These are phyloP conservation scores for Drosophila tsacasi DNA, from an alignment of 1,140 invertebrate genomes.

Conservation along the genomic window DNA sequence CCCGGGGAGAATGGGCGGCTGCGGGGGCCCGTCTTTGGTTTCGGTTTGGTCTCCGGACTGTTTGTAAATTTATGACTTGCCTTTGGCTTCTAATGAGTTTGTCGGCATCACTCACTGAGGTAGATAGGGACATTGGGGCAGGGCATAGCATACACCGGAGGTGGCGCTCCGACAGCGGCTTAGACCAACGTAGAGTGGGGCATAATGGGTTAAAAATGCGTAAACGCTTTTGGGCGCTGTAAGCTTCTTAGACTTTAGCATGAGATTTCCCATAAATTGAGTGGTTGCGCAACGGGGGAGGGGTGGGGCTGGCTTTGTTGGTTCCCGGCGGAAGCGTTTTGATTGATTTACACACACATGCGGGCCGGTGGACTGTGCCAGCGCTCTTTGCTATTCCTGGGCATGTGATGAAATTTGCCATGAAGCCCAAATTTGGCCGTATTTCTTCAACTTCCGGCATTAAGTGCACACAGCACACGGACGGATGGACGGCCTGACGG, in stretches of 20 bases:
- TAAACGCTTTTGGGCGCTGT: constrained; percentile 76
- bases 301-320: constrained; percentile 11
- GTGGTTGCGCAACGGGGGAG: constrained; percentile 4
- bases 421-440: constrained; percentile 74
- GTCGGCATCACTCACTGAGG: constrained; percentile 74
- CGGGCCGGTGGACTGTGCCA: constrained; percentile 15
- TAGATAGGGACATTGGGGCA: constrained; percentile 18
- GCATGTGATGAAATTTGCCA: constrained; percentile 70
- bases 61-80: constrained; percentile 79
- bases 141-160: not conserved
- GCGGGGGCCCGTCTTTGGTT: constrained; percentile 33
- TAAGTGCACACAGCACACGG: constrained; percentile 66
- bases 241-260: constrained; percentile 80
- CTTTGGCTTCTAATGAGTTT: constrained; percentile 80
- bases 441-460: constrained; percentile 83
- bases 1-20: not conserved
- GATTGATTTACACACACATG: constrained; percentile 73
- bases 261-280: constrained; percentile 78
- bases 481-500: constrained; percentile 1
- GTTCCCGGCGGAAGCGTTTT: constrained; percentile 71
- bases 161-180: constrained; percentile 50
- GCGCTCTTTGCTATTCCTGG: constrained; percentile 56
- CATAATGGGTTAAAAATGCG: constrained; percentile 80
- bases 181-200: constrained; percentile 33
- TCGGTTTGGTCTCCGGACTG: constrained; percentile 50